Base-by-base conservation (phyloP, 2,888 invertebrate genomes). In the Stenoptilia bipunctidactyla region DNA sequence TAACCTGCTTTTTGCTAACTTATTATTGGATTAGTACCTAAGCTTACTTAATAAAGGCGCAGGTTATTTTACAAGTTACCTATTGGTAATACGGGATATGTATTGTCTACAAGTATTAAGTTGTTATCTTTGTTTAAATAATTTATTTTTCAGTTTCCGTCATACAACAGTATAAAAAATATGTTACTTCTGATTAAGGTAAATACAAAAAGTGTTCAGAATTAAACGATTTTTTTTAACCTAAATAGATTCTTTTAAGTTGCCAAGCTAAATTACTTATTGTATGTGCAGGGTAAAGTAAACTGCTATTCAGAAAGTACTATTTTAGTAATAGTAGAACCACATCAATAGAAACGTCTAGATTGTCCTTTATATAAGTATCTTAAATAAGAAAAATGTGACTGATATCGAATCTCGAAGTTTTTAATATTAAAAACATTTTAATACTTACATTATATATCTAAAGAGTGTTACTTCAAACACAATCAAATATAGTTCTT, bases 211-310 rank as follows among this genome's bases (percentile, higher is more conserved):
- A 42, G 47, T 52, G 50, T 55, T 53, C 58, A 43, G 58, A 54
- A 38, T 54, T 53, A 40, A 42, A 58, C 53, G 57, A 56, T 61
- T 61, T 60, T 56, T 33, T 33, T 33, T 33, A 8, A 9, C 4
- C 13, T 35, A 10, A 14, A 5, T 5, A 10, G 9, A 25, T 25
- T 34, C 34, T 40, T 59, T 58, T 49, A 52, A 60, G 20, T 20
- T 20, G 20, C 20, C 20, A 20, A 62, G 60, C 52, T 53, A 51
- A 51, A 51, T 58, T 58, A 20, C 20, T 20, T 20, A 20, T 20
- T 20, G 8, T 58, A 56, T 61, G 66, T 69, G 66, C 64, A 66
- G 70, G 66, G 65, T 55, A 56, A 54, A 57, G 46, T 55, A 54
- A 58, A 55, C 20, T 54, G 58, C 59, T 41, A 39, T 34, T 15